Evolutionary conservation across 2,797 vertebrate genomes (phyloP).

Genomic region (Hirundo rustica): DNA sequence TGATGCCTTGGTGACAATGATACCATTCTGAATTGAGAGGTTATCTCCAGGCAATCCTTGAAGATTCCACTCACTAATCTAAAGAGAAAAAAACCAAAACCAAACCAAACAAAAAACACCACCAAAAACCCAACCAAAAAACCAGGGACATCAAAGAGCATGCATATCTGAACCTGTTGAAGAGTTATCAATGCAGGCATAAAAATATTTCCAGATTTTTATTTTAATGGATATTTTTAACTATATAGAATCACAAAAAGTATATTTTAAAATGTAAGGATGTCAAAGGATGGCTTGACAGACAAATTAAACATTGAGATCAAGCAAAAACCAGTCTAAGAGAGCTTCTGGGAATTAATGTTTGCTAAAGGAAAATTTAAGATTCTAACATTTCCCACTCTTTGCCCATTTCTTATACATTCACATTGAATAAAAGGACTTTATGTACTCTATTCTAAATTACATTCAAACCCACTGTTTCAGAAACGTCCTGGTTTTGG

Average conservation of each 20-base stretch:
- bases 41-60: slow-evolving; percentile 79
- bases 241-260: too few species aligned
- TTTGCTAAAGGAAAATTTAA: not conserved
- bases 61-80: slow-evolving; percentile 81
- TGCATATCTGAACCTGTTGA: too few species aligned
- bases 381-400: not conserved
- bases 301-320: too few species aligned
- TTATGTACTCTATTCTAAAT: not conserved
- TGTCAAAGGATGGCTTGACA: too few species aligned
- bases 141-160: too few species aligned
- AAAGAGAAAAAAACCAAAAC: not conserved
- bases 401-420: not conserved
- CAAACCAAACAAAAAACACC: not conserved
- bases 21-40: slow-evolving; percentile 81
- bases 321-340: not conserved
- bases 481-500: not conserved
- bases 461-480: not conserved
- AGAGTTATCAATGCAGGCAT: too few species aligned
- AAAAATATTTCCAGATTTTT: too few species aligned
- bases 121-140: too few species aligned
- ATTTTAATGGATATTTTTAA: too few species aligned
- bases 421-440: not conserved
- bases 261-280: too few species aligned
- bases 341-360: not conserved
- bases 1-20: slow-evolving; percentile 80